These are phyloP conservation scores for Corvus hawaiiensis DNA, from an alignment of 2,113 vertebrate genomes.

Conservation along the genomic window DNA sequence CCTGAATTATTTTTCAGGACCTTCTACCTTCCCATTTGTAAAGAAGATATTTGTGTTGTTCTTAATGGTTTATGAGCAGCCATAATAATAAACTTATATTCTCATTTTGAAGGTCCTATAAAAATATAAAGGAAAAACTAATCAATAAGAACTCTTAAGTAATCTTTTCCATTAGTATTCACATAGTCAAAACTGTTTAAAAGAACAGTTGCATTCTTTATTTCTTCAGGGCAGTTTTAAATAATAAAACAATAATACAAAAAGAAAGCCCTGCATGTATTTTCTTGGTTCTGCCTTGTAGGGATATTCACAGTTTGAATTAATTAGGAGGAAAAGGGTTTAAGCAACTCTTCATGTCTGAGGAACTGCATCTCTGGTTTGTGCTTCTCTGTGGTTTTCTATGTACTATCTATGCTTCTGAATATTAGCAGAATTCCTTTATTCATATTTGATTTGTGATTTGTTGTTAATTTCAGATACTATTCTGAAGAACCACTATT, in stretches of 20 bases:
- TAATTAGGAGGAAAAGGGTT: background rate
- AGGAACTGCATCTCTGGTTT: background rate
- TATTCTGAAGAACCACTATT: background rate
- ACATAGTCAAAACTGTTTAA: background rate
- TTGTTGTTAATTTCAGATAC: background rate
- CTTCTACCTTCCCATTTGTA: conserved; percentile 27
- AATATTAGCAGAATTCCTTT: background rate
- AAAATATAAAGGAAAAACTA: conserved; percentile 27
- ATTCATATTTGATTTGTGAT: background rate
- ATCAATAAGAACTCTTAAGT: conserved; percentile 10
- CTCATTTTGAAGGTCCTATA: background rate
- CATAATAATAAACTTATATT: conserved; percentile 28
- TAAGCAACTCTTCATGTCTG: background rate
- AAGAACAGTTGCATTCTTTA: background rate
- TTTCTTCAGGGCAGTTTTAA: background rate
- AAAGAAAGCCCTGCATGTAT: background rate
- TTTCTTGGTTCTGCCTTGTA: background rate
- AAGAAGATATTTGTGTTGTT: conserved; percentile 27
- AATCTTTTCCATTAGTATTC: background rate
- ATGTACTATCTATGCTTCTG: background rate
- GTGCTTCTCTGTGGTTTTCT: background rate
- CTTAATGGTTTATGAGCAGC: conserved; percentile 40
- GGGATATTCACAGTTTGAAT: background rate
- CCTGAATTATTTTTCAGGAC: conserved; percentile 39
- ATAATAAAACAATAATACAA: background rate